Conservation (phyloP, 2,113 vertebrate species). For the Scolopax mira region DNA sequence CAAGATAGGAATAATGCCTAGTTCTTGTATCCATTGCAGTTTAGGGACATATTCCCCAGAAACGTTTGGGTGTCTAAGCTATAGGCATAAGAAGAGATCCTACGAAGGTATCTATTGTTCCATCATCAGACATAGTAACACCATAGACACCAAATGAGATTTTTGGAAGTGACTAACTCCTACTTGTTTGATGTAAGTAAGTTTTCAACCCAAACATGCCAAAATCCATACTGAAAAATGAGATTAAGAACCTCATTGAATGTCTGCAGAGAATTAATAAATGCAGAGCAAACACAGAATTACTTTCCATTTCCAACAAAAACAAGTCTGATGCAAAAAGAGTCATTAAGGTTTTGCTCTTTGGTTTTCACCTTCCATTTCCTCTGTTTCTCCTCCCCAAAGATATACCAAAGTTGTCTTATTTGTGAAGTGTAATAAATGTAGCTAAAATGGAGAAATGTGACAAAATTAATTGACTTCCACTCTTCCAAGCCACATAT, state of each 20-base stretch:
- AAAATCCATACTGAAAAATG: neutral
- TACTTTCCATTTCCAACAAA: conserved; percentile 29
- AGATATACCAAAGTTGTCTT: conserved; percentile 27
- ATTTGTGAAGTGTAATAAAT: conserved; percentile 48
- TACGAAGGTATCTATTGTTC: neutral
- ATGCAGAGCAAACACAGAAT: neutral
- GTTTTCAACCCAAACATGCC: neutral
- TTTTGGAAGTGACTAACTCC: neutral
- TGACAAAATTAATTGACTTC: neutral
- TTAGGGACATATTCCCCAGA: neutral
- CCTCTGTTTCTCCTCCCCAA: neutral
- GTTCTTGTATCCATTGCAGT: neutral
- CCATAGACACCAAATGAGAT: neutral
- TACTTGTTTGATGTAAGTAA: neutral
- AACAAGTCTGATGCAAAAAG: neutral
- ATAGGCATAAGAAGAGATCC: neutral
- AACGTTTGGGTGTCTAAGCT: neutral
- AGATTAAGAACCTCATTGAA: neutral
- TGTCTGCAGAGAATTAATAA: neutral
- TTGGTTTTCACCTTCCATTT: conserved; percentile 50
- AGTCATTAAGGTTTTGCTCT: neutral
- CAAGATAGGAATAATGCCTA: neutral
- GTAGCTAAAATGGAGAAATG: conserved; percentile 5
- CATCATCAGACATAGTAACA: neutral
- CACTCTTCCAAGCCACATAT: conserved; percentile 30